phyloP scores from a whole-genome alignment of 2,888 invertebrate species.

The Agapetus fuscipes region DNA sequence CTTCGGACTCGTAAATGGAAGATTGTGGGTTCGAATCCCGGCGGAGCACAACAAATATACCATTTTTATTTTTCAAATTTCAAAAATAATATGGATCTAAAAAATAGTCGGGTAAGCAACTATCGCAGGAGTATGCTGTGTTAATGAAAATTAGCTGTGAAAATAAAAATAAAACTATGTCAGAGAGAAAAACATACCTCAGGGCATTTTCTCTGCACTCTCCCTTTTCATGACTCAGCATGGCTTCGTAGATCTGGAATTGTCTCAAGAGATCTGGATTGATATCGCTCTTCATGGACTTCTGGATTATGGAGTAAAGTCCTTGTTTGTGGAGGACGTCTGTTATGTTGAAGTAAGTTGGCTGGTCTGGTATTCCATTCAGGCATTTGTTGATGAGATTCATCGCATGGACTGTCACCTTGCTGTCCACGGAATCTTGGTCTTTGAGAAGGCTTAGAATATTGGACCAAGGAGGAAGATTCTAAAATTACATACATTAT shows the following conservation, averaged over 20 bases:
- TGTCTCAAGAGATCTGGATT: constrained; percentile 89
- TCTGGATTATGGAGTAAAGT: constrained; percentile 76
- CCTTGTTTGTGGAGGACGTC: constrained; percentile 93
- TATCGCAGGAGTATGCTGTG: too few species aligned
- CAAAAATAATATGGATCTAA: too few species aligned
- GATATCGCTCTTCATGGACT: constrained; percentile 87
- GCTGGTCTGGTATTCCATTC: constrained; percentile 88
- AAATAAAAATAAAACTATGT: background rate
- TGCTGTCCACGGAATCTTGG: constrained; percentile 93
- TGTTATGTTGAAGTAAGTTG: constrained; percentile 95
- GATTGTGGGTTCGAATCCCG: too few species aligned
- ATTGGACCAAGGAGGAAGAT: constrained; percentile 65
- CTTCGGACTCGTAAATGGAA: too few species aligned
- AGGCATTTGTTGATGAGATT: constrained; percentile 93
- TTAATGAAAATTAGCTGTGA: too few species aligned
- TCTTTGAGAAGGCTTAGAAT: constrained; percentile 78
- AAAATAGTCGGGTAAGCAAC: too few species aligned
- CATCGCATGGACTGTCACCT: constrained; percentile 90
- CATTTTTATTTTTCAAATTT: too few species aligned
- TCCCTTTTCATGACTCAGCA: constrained; percentile 80
- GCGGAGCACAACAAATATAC: too few species aligned
- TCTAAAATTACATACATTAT: constrained; percentile 26
- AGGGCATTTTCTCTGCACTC: constrained; percentile 32
- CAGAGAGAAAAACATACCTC: constrained; percentile 6
- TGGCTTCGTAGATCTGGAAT: constrained; percentile 91